Conservation (phyloP, 2,888 invertebrate genomes). For the Noctua janthe region DNA sequence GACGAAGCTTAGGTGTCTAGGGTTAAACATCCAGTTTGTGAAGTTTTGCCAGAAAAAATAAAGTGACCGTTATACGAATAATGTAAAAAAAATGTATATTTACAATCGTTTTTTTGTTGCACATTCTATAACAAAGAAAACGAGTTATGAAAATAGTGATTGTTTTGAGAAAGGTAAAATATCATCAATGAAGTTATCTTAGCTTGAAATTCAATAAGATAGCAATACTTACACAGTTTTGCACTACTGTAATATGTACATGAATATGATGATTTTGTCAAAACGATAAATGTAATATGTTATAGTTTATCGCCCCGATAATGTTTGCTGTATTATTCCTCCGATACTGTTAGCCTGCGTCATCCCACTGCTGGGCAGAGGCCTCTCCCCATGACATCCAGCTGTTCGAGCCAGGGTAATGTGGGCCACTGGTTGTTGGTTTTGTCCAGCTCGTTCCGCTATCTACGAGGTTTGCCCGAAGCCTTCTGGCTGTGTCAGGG, state of each 20-base stretch:
- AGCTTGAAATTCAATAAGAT: background rate
- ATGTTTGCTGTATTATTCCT: background rate
- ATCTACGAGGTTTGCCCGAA: no score
- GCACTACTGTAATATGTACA: background rate
- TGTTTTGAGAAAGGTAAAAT: background rate
- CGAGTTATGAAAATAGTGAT: background rate
- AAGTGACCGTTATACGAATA: background rate
- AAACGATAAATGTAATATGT: background rate
- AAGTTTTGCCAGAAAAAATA: background rate
- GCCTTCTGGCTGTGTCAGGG: no score
- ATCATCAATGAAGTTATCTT: background rate
- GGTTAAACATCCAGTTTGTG: background rate
- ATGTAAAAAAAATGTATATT: background rate
- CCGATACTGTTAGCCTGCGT: background rate
- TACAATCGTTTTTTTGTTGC: background rate
- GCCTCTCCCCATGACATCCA: no score
- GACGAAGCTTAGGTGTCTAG: background rate
- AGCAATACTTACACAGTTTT: background rate
- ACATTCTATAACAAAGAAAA: background rate
- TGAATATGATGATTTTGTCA: background rate
- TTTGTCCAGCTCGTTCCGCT: no score
- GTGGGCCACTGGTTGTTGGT: no score
- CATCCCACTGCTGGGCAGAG: no score
- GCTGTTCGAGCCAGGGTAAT: no score
- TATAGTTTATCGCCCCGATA: constrained; percentile 1